A percentile compares a stretch with the other conserved stretches of the same genome.
Conservation (phyloP, 2,888 invertebrate species). For the Chloroclystis v-ata region DNA sequence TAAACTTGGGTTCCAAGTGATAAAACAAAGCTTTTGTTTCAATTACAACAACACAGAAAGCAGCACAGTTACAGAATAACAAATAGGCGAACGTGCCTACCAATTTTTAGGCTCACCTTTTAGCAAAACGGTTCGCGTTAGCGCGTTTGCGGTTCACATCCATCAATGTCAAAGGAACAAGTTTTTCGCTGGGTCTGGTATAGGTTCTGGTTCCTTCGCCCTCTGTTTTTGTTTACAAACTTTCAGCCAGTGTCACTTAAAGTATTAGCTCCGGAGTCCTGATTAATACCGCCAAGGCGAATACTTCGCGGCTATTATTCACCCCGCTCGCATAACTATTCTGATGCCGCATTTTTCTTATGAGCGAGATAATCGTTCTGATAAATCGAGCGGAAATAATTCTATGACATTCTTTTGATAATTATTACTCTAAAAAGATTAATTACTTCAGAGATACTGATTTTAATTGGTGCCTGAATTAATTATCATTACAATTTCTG, state of each 20-base stretch:
- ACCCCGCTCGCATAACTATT: slow-evolving; percentile 15
- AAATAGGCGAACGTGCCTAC: slow-evolving; percentile 37
- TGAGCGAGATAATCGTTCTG: neutral
- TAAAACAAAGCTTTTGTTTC: slow-evolving; percentile 30
- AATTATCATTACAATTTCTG: too few species aligned
- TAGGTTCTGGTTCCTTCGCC: slow-evolving; percentile 56
- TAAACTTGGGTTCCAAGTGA: slow-evolving; percentile 25
- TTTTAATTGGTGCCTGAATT: too few species aligned
- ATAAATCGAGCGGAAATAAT: too few species aligned
- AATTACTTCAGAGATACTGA: too few species aligned
- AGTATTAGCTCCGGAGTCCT: slow-evolving; percentile 54
- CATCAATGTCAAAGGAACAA: slow-evolving; percentile 68
- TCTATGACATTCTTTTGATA: too few species aligned
- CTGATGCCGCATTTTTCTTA: slow-evolving; percentile 4
- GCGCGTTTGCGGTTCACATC: slow-evolving; percentile 58
- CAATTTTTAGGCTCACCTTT: slow-evolving; percentile 40
- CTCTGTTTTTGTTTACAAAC: slow-evolving; percentile 68
- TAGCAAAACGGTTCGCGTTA: slow-evolving; percentile 50
- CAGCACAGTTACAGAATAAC: slow-evolving; percentile 36
- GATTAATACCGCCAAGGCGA: slow-evolving; percentile 42
- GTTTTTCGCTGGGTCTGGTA: slow-evolving; percentile 61
- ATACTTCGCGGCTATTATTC: slow-evolving; percentile 19
- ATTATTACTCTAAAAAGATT: too few species aligned
- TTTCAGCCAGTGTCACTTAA: slow-evolving; percentile 62
- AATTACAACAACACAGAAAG: slow-evolving; percentile 35